phyloP scores from a whole-genome alignment of 2,888 invertebrate genomes.

The Melangyna quadrimaculata region DNA sequence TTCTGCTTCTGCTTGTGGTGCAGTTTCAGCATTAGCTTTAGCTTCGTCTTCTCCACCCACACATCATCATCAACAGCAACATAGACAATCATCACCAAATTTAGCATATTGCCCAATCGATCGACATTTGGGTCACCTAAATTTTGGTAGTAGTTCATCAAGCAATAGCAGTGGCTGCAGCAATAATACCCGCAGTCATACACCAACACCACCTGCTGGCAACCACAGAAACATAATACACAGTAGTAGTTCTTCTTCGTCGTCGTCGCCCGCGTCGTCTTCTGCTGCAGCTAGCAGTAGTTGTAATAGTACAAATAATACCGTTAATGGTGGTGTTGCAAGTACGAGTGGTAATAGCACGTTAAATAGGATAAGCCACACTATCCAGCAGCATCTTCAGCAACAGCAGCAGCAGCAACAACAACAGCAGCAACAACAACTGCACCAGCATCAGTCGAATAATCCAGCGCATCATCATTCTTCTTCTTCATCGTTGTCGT shows the following conservation, averaged over 20 bases:
- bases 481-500: constrained; percentile 66
- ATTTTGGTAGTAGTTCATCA: constrained; percentile 77
- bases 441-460: constrained; percentile 70
- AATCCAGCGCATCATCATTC: constrained; percentile 68
- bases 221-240: constrained; percentile 76
- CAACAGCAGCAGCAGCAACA: constrained; percentile 63
- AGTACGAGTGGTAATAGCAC: constrained; percentile 56
- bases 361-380: constrained; percentile 65
- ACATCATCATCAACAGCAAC: constrained; percentile 31
- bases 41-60: constrained; percentile 11
- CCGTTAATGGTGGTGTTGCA: constrained; percentile 39
- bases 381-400: constrained; percentile 71
- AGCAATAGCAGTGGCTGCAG: constrained; percentile 42
- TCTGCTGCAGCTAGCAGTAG: constrained; percentile 42
- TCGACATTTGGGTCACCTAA: constrained; percentile 79
- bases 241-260: constrained; percentile 38
- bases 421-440: constrained; percentile 72
- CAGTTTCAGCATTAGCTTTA: background rate
- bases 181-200: constrained; percentile 73
- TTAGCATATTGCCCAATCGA: constrained; percentile 71
- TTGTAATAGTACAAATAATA: constrained; percentile 55
- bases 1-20: background rate
- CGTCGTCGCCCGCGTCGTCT: constrained; percentile 35
- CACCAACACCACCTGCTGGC: constrained; percentile 77
- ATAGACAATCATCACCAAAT: constrained; percentile 69